Evolutionary conservation across 1,140 invertebrate species (phyloP).

Genomic region (Cyclargus thomasi): DNA sequence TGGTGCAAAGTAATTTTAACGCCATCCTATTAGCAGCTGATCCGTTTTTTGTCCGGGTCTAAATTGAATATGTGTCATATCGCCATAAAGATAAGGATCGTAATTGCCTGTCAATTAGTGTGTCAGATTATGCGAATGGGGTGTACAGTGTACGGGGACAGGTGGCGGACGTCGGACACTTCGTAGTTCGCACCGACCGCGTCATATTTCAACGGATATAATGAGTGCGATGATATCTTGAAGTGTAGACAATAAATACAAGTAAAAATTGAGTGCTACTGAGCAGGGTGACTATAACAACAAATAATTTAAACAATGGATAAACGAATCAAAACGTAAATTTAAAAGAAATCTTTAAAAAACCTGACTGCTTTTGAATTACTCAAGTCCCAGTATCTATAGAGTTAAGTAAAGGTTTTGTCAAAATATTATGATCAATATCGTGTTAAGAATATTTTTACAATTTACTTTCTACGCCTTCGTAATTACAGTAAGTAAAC

Average conservation of each 20-base stretch:
- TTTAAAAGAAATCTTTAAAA: not conserved
- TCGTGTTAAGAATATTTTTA: too few species aligned
- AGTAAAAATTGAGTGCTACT: not conserved
- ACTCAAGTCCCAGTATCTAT: too few species aligned
- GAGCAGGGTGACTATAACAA: not conserved
- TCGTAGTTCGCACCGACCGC: conserved; percentile 26
- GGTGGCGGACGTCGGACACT: conserved; percentile 31
- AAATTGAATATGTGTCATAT: conserved; percentile 5
- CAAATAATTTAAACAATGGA: not conserved
- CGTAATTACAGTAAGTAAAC: too few species aligned
- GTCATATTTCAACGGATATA: conserved; percentile 9
- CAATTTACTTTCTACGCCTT: too few species aligned
- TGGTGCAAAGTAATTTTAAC: not conserved
- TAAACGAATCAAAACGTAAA: not conserved
- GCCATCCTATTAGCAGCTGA: conserved; percentile 9
- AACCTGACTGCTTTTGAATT: too few species aligned
- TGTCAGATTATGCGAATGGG: conserved; percentile 19
- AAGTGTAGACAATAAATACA: not conserved
- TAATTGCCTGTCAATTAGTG: conserved; percentile 23
- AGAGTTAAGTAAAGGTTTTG: too few species aligned
- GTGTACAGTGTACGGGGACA: conserved; percentile 26
- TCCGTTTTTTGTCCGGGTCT: not conserved
- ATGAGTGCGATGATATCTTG: not conserved
- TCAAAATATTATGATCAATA: too few species aligned
- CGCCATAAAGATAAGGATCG: conserved; percentile 15